A percentile compares a stretch with the other conserved stretches of the same genome.
Conservation (phyloP, 2,113 vertebrate genomes). For the Loxodonta africana region DNA sequence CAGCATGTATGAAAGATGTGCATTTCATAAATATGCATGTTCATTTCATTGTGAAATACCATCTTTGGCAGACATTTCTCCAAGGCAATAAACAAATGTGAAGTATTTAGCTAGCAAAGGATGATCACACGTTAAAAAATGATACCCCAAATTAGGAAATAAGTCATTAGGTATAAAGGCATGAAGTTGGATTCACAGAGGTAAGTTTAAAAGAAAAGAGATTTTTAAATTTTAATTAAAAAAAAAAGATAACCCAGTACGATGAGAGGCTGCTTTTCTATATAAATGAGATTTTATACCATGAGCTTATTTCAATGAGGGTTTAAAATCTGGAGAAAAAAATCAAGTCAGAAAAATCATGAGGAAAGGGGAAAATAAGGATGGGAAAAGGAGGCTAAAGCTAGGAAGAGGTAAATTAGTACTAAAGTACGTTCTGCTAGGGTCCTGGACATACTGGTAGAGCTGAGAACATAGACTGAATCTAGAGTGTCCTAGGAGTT, state of each 20-base stretch:
- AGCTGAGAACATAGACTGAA: neutral
- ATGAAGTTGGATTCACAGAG: neutral
- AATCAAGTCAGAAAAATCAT: neutral
- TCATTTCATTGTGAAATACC: neutral
- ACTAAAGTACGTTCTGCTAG: neutral
- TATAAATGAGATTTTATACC: neutral
- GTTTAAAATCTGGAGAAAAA: neutral
- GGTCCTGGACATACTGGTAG: neutral
- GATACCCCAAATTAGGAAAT: neutral
- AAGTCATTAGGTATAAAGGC: neutral
- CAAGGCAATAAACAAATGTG: neutral
- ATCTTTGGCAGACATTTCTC: neutral
- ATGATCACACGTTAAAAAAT: conserved; percentile 10
- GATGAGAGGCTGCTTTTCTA: neutral
- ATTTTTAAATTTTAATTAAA: conserved; percentile 10
- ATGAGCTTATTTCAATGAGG: neutral
- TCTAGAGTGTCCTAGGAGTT: neutral
- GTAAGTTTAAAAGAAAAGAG: neutral
- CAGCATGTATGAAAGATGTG: neutral
- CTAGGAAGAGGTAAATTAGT: neutral
- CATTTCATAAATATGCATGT: neutral
- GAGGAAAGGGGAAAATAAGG: neutral
- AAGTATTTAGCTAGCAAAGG: neutral
- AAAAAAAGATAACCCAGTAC: neutral
- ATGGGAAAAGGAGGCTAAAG: neutral